Percentiles rank a stretch among this genome's conserved stretches.
phyloP scores from a whole-genome alignment of 2,888 invertebrate species.

The Glaucopsyche alexis region DNA sequence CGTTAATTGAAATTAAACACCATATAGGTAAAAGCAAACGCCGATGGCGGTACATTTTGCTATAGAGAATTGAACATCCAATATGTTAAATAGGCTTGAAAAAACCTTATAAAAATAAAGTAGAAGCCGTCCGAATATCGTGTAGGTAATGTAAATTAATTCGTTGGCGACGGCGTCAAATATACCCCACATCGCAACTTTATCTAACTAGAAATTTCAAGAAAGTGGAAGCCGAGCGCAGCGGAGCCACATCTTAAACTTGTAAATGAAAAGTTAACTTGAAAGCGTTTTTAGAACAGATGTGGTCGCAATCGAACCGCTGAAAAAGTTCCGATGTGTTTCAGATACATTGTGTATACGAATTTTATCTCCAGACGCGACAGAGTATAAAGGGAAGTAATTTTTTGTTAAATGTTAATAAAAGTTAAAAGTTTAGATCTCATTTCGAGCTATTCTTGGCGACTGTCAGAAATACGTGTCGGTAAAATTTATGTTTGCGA shows the following conservation, averaged over 20 bases:
- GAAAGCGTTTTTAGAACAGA: constrained; percentile 28
- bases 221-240: background rate
- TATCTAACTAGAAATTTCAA: constrained; percentile 20
- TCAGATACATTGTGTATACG: constrained; percentile 18
- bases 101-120: background rate
- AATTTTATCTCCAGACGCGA: constrained; percentile 14
- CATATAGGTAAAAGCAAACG: background rate
- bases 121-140: constrained; percentile 2
- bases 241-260: constrained; percentile 53
- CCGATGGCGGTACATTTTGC: background rate
- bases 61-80: background rate
- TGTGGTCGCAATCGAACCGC: constrained; percentile 26
- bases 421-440: constrained; percentile 37
- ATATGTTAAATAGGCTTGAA: background rate
- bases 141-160: constrained; percentile 21
- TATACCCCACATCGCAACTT: constrained; percentile 17
- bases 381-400: constrained; percentile 29
- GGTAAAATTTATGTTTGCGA: constrained; percentile 51
- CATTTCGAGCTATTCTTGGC: constrained; percentile 36
- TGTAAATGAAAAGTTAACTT: constrained; percentile 72
- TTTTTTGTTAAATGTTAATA: constrained; percentile 34
- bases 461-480: constrained; percentile 42
- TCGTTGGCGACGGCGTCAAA: constrained; percentile 15
- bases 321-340: constrained; percentile 19
- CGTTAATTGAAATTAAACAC: constrained; percentile 19